Base-by-base conservation (phyloP, 2,888 invertebrate genomes). In the Synergus gifuensis region DNA sequence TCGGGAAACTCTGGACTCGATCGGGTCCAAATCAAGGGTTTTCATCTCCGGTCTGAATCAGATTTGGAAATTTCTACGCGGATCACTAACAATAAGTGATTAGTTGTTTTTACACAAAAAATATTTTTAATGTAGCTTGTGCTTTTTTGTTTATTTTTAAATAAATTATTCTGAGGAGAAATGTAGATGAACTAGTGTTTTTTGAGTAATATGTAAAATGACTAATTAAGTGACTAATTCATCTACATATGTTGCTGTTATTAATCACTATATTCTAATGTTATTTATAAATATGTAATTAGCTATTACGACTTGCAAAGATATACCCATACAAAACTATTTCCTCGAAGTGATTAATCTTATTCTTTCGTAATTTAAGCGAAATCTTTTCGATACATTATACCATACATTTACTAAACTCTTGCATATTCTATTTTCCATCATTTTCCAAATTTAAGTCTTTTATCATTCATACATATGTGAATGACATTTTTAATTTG, bases 391-490 rank as follows among this genome's bases (percentile, higher is more conserved):
- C 22, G 22, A 60, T 0, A 7, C 54, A 54, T n/a, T n/a, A n/a
- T 60, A 7, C 18, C 12, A 9, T 18, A 60, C 22, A 22, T 60
- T 60, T 22, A 60, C 60, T 60, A 60, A 60, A 60, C 7, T 58
- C 11, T 22, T 5, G 36, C 4, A 22, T 4, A 22, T 22, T 60
- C 18, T 60, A 12, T 60, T 60, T 60, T 22, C n/a, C 9, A 54
- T 54, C n/a, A 16, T 54, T n/a, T 54, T 54, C 54, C n/a, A 54
- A 60, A 60, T 60, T 60, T 60, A 12, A 60, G 5, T 60, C 60
- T 22, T 22, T 60, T 1, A 22, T 22, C 22, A 22, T n/a, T 22
- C 11, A 8, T 22, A 11, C 1, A 22, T 60, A 22, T 60, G 12
- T 60, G 12, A 22, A 22, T 60, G 22, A 60, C 5, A 22, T 60